Base-by-base conservation (phyloP, 2,113 vertebrate genomes). In the Axis porcinus region DNA sequence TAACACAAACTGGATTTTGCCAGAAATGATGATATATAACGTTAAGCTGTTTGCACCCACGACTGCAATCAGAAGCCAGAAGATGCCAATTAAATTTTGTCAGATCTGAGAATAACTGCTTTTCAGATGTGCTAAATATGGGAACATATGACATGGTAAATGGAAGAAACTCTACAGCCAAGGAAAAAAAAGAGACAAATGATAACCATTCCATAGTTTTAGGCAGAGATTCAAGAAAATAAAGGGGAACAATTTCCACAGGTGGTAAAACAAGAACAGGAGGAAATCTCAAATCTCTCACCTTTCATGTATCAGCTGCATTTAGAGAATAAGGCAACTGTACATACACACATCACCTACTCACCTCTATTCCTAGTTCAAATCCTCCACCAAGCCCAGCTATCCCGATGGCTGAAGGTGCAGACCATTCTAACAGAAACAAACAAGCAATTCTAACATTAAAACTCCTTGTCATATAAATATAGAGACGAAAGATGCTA, bases 361-460 rank as follows among this genome's bases (percentile, higher is more conserved):
- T 97, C 98, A 99, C 99, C 99, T 99, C 99, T 87, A 99, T 99
- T 79, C 99, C 99, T 28, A 99, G 99, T 98, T 99, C 99, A 95
- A 99, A 99, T 96, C 99, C 99, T 98, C 99, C 99, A 52, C 99
- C 99, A 40, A 99, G 99, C 30, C 99, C 99, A 40, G 99, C 99
- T 50, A 99, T 99, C 11, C 99, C 99, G 62, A 99, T 99, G 97
- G 99, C 99, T 40, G 99, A 99, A 15, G 99, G 99, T 30, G 99
- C 99, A 9, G 99, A 99, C 99, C 99, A 99, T 4, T 98, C 99
- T 99, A 88, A 87, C 14, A 47, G 7, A 54, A 33, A 62, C 6
- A 96, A 97, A 97, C 89, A 67, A 21, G 57, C 2, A 82, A 2
- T 57, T 40, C 76, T 36, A 30, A 64, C 13, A n/a, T 12, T 33